Evolutionary conservation across 1,140 invertebrate genomes (phyloP), one percentile per base, ranked within the genome.

Genomic region (Sitophilus oryzae): DNA sequence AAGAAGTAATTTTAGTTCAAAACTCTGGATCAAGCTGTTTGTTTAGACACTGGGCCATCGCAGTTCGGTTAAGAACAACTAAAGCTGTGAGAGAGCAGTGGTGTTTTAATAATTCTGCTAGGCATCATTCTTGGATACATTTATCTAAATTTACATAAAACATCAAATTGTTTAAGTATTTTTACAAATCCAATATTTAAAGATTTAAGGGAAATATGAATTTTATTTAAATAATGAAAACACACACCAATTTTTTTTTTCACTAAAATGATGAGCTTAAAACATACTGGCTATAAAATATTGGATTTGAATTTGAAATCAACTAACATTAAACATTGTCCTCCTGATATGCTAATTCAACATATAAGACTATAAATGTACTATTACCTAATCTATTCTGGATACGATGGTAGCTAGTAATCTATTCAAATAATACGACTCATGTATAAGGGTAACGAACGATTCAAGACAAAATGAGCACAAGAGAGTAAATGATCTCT

Each of bases 31-130:
- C n/a, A n/a, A n/a, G n/a, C 11, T 30, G 11, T 30, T 30, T 30
- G 5, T 30, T 6, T 30, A 5, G 25, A 18, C 8, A 41, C n/a
- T 16, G 3, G 18, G 11, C 38, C 18, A 20, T 38, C 20, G 11
- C 15, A 20, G 47, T 37, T 58, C 48, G 61, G 61, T 63, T 63
- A 60, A 58, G 61, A 60, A 63, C 56, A 53, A 49, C 36, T 46
- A 42, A 57, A 48, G 47, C 42, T 20, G 38, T 41, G 38, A 18
- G 10, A 16, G 38, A 41, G 16, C 16, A 43, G 15, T 46, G 44
- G 56, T 56, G 53, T 41, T 56, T 37, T 48, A 56, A 45, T 56
- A 56, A 40, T 37, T 49, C 18, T 41, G 19, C 16, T 41, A 41
- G 38, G 38, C 8, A 18, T 8, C 38, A 18, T 16, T 14, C 8